Conservation (phyloP, 2,888 invertebrate species). For the Scrobipalpa costella region DNA sequence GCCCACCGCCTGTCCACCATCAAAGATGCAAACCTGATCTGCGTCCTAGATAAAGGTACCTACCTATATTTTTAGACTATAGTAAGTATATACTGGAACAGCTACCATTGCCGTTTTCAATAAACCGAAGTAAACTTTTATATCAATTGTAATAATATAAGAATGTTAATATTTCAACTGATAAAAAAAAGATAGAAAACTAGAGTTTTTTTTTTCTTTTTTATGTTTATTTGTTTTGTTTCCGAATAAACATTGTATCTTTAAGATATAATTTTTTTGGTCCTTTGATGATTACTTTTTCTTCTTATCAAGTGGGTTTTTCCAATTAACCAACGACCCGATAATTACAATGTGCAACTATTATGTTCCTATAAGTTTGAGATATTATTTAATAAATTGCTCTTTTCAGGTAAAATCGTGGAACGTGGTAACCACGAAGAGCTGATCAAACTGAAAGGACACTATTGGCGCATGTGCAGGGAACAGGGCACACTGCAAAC, state of each 20-base stretch:
- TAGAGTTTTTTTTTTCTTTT: no score
- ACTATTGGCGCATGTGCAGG: constrained; percentile 84
- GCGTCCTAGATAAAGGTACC: constrained; percentile 88
- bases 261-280: no score
- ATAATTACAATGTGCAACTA: no score
- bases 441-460: constrained; percentile 82
- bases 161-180: no score
- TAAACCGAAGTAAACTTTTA: no score
- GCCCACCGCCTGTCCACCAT: constrained; percentile 93
- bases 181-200: no score
- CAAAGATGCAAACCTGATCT: constrained; percentile 91
- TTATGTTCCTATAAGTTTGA: neutral
- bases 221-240: no score
- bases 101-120: neutral
- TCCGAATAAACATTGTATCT: no score
- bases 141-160: no score
- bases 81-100: neutral
- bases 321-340: no score
- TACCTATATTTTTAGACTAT: neutral
- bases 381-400: neutral
- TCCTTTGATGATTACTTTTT: no score
- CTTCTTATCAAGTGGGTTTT: no score
- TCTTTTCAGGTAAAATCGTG: constrained; percentile 82
- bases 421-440: constrained; percentile 88
- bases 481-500: constrained; percentile 47